Evolutionary conservation across 2,797 vertebrate species (phyloP), one percentile per base, ranked within the genome.

Genomic region (Gobio occitaniae): DNA sequence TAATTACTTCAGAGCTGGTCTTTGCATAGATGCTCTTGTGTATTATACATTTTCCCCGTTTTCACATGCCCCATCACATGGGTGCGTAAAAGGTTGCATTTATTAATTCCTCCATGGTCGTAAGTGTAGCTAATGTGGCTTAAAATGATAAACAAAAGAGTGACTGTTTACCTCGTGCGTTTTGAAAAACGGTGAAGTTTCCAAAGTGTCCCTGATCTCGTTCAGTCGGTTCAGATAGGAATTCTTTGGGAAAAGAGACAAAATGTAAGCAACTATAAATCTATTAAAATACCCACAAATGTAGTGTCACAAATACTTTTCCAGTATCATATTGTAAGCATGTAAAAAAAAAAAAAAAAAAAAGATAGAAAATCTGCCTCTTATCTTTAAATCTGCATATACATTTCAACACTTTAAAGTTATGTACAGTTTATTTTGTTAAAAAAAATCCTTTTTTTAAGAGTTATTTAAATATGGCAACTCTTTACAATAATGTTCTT

Each of bases 171-270:
- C 98, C 98, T 99, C 98, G 1, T 99, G 98, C 87, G 95, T 95
- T 93, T 95, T 96, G 94, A 99, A 99, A 96, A 99, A 99, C 0
- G 96, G 90, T 8, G 98, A 99, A 1, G 89, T 91, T 92, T 98
- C 97, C 90, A 99, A 94, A 54, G 95, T 97, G 83, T 92, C 94
- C 0, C 90, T 94, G 87, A 99, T 96, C 84, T 97, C 96, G 88
- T 96, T 95, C 90, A 99, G 93, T 56, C 97, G 94, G 84, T 91
- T 94, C 65, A 97, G 94, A 93, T 99, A 99, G 90, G 91, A 88
- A 2, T 91, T 95, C 98, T 99, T 94, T 29, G 36, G 16, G 52
- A 68, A 77, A 48, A 81, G 15, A 78, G 17, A 66, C 3, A 68
- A 59, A 41, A 36, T 66, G 10, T 63, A 78, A 75, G 66, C 8